Base-by-base conservation (phyloP, 2,888 invertebrate genomes). In the Callinectes sapidus region DNA sequence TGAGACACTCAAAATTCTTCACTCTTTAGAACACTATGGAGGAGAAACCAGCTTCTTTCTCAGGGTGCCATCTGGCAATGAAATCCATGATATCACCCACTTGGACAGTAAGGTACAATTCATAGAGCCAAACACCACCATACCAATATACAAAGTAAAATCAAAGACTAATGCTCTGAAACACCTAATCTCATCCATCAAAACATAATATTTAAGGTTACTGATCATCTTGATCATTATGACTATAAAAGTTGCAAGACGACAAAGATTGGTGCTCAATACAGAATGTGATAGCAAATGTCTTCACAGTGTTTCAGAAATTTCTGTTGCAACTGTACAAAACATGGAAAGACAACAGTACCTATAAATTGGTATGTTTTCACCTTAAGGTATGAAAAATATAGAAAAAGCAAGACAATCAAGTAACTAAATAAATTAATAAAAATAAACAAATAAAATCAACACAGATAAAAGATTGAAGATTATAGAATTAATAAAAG, bases 271-370 rank as follows among this genome's bases (percentile, higher is more conserved):
- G 81, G 35, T 81, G 81, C 18, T 81, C 81, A 81, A 81, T 81
- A 81, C 81, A 16, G 81, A n/a, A 81, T 81, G 81, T 35, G 81
- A 81, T 81, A 81, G 18, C 81, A 81, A 81, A 81, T 81, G 81
- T 81, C 81, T 81, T 32, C 81, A 81, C 81, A 81, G 35, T 32
- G 35, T 35, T 81, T 35, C 81, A 81, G 81, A 81, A 35, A 81
- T 81, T 81, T 32, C 35, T 35, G 81, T 81, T 35, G 32, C 81
- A 81, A 81, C 81, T 81, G 81, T 81, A 81, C 81, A 81, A 5
- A 81, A 81, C 35, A 81, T 81, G 81, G 81, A 81, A 81, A 81
- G 81, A 81, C 8, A 35, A 81, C 35, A 35, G 81, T 81, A 35
- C 10, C 35, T 81, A 81, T 18, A 35, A 10, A 81, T 35, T 81